A percentile compares a stretch with the other conserved stretches of the same genome.
These are phyloP conservation scores for Acipenser ruthenus DNA, from an alignment of 2,797 vertebrate species.

Conservation along the genomic window DNA sequence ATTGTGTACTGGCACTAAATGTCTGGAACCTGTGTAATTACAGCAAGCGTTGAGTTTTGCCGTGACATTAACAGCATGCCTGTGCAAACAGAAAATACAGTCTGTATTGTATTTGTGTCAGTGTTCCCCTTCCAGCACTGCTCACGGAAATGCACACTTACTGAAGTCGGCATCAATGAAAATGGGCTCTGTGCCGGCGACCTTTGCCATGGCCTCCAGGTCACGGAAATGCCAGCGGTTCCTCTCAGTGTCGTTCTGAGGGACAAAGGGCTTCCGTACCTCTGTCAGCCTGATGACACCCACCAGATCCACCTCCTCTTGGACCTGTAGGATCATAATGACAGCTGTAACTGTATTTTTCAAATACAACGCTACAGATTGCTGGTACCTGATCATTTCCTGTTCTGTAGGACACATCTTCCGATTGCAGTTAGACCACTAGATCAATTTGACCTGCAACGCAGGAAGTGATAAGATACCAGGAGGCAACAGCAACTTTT, in stretches of 20 bases:
- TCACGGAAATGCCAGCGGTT: conserved; percentile 87
- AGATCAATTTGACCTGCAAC: too few species aligned
- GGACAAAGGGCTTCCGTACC: conserved; percentile 77
- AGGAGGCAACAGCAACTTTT: background rate
- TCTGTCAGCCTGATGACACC: conserved; percentile 82
- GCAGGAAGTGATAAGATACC: background rate
- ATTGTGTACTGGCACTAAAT: too few species aligned
- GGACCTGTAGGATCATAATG: conserved; percentile 48
- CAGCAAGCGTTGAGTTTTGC: too few species aligned
- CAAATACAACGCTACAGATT: too few species aligned
- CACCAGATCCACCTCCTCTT: conserved; percentile 73
- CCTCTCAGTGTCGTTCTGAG: conserved; percentile 65
- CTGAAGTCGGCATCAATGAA: conserved; percentile 80
- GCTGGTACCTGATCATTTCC: too few species aligned
- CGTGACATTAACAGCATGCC: too few species aligned
- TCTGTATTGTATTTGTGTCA: too few species aligned
- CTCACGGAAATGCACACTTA: conserved; percentile 31
- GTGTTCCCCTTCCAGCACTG: background rate
- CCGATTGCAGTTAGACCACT: too few species aligned
- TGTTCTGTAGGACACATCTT: too few species aligned
- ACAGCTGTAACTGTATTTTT: too few species aligned
- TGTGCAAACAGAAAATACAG: too few species aligned
- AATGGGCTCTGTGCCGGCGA: conserved; percentile 68
- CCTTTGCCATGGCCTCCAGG: conserved; percentile 73
- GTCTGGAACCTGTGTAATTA: too few species aligned